These are phyloP conservation scores for Anhinga rufa DNA, from an alignment of 2,113 vertebrate species.

Conservation along the genomic window DNA sequence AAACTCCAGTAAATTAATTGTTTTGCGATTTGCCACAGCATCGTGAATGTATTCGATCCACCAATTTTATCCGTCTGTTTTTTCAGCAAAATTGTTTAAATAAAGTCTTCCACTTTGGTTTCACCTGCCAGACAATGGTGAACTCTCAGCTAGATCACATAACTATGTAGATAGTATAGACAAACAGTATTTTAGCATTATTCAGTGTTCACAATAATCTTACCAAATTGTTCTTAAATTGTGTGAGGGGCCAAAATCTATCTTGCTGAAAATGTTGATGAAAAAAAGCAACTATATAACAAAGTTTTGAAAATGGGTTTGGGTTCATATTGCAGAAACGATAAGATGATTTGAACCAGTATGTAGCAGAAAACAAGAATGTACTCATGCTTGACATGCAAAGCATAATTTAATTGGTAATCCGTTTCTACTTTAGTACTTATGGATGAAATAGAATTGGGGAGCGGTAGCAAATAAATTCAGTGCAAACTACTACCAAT, in stretches of 20 bases:
- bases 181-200: background rate
- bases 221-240: background rate
- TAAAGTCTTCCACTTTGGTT: background rate
- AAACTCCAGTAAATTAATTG: background rate
- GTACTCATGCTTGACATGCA: background rate
- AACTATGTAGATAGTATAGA: background rate
- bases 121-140: background rate
- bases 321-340: background rate
- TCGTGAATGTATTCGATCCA: background rate
- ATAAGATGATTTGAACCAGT: background rate
- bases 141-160: background rate
- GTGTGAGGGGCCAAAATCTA: background rate
- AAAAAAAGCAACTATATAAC: background rate
- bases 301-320: background rate
- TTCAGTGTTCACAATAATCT: background rate
- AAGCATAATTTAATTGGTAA: background rate
- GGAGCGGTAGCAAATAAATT: background rate
- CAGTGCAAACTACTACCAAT: background rate
- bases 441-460: background rate
- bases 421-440: background rate
- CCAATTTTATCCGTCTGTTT: background rate
- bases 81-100: background rate
- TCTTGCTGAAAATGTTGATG: background rate
- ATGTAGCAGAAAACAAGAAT: background rate
- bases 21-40: background rate